Evolutionary conservation across 1,140 invertebrate species (phyloP).

Genomic region (Olivierus martensii): DNA sequence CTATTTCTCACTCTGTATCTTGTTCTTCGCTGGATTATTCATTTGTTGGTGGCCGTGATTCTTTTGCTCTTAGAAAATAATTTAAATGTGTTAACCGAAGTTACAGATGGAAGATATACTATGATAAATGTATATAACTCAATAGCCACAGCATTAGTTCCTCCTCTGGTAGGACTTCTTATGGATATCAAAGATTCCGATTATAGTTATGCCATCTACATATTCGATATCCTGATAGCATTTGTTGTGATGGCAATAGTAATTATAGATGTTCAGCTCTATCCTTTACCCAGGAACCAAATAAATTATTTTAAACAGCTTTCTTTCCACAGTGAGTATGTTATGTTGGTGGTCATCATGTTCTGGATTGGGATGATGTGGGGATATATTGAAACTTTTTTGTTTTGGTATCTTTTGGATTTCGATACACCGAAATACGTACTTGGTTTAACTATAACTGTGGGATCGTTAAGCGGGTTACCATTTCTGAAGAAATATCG

Average conservation of each 20-base stretch:
- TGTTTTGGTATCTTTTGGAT: background rate
- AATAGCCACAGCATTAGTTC: background rate
- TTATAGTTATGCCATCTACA: background rate
- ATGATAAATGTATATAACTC: background rate
- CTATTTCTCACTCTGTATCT: background rate
- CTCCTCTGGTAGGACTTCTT: background rate
- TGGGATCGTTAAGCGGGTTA: background rate
- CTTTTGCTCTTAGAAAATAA: background rate
- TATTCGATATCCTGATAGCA: background rate
- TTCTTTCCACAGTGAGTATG: background rate
- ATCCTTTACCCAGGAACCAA: background rate
- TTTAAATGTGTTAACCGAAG: background rate
- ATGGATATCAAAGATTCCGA: background rate
- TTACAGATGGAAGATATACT: background rate
- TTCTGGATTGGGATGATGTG: background rate
- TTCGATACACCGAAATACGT: background rate
- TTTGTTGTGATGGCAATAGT: background rate
- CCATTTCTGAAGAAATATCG: background rate
- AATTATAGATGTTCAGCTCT: background rate
- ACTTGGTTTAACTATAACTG: background rate
- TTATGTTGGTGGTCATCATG: background rate
- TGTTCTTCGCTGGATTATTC: background rate
- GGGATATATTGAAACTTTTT: background rate
- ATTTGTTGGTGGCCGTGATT: background rate
- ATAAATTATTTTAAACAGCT: background rate